Base-by-base conservation (phyloP, 2,888 invertebrate species). In the Marasmarcha lunaedactyla region DNA sequence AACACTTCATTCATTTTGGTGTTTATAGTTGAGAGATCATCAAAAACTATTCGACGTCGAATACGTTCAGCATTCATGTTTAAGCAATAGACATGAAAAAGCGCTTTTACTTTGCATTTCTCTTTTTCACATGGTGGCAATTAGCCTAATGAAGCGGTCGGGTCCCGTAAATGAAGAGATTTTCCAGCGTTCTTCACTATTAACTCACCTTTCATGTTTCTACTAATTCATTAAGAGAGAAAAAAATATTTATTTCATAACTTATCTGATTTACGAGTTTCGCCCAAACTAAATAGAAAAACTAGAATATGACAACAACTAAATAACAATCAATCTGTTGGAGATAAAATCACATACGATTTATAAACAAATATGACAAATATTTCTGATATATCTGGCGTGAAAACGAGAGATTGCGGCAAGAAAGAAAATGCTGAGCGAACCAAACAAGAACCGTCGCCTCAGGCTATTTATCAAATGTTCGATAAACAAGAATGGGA, bases 111-210 rank as follows among this genome's bases (percentile, higher is more conserved):
- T 78, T 69, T 62, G 60, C 69, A 63, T 73, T 71, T 70, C 66
- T 71, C 72, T 66, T 69, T n/a, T 76, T 74, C 77, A 73, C 74
- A 60, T 57, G 20, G 63, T 54, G 54, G 78, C 79, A 79, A 81
- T 81, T 81, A 81, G 74, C 67, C 71, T 79, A 79, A 79, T 81
- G 79, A 81, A 81, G 78, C 69, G 68, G 61, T 60, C 56, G 59
- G 59, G 52, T 56, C 48, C 58, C 59, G 65, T 57, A 67, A 74
- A 73, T 79, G 79, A 78, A 81, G 72, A 59, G 64, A 61, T 64
- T 64, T 56, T 55, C 60, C 63, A 51, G 52, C 62, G 68, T 66
- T 74, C 71, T 66, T 67, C 57, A 62, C 68, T 71, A 76, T 74
- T 69, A 70, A 44, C 54, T 63, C 67, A 76, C 73, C 74, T 81